Evolutionary conservation across 2,113 vertebrate species (phyloP).

Genomic region (Tetrao urogallus): DNA sequence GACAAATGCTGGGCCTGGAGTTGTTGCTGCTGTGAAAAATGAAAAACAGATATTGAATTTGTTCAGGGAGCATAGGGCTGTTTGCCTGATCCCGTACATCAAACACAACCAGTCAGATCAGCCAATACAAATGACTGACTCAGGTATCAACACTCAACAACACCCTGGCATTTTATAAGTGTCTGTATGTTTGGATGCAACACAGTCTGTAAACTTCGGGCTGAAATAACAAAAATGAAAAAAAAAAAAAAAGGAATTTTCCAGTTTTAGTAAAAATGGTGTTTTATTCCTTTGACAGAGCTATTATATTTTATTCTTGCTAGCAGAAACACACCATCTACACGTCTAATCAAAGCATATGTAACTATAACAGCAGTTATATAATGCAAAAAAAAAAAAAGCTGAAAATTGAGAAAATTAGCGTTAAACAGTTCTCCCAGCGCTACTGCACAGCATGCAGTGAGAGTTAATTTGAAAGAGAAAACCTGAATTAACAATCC

Average conservation of each 20-base stretch:
- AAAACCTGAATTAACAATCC: slow-evolving; percentile 90
- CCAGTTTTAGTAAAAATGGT: neutral
- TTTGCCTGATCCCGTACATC: neutral
- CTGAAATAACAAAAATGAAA: neutral
- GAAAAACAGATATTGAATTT: slow-evolving; percentile 83
- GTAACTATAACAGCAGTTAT: slow-evolving; percentile 74
- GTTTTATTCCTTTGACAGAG: slow-evolving; percentile 6
- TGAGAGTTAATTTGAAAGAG: slow-evolving; percentile 86
- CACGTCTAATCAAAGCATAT: slow-evolving; percentile 75
- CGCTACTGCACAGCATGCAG: slow-evolving; percentile 77
- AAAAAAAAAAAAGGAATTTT: neutral
- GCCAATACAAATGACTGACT: neutral
- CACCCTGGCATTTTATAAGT: neutral
- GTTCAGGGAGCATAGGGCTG: neutral
- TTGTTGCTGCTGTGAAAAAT: slow-evolving; percentile 90
- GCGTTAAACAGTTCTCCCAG: slow-evolving; percentile 81
- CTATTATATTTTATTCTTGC: slow-evolving; percentile 12
- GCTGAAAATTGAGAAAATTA: slow-evolving; percentile 83
- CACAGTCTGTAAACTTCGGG: neutral
- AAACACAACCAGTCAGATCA: neutral
- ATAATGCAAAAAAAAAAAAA: slow-evolving; percentile 55
- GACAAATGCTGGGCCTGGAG: slow-evolving; percentile 90
- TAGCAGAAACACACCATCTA: neutral
- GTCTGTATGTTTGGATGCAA: neutral
- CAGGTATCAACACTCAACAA: neutral